Conservation (phyloP, 1,140 invertebrate species). For the Musca domestica region DNA sequence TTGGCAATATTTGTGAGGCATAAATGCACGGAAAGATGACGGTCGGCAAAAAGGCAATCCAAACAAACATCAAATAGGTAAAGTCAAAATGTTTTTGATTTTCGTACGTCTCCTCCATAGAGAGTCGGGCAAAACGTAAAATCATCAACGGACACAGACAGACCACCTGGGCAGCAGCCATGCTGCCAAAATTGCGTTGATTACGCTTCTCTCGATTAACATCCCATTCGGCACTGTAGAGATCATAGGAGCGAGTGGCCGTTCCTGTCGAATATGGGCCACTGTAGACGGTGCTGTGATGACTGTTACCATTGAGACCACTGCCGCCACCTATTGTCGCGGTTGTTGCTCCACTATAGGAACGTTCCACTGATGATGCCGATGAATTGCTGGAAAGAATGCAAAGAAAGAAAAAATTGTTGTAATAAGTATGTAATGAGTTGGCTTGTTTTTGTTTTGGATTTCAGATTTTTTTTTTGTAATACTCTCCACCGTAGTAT, state of each 20-base stretch:
- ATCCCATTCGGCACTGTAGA: conserved; percentile 64
- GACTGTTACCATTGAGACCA: conserved; percentile 23
- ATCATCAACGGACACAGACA: conserved; percentile 69
- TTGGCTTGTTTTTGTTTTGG: no score
- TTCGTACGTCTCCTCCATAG: conserved; percentile 67
- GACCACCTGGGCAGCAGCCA: conserved; percentile 65
- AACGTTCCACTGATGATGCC: conserved; percentile 40
- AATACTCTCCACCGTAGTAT: no score
- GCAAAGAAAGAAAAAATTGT: not conserved
- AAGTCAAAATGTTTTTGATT: conserved; percentile 69
- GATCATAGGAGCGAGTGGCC: conserved; percentile 48
- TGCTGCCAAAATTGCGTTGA: conserved; percentile 66
- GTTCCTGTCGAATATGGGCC: conserved; percentile 24
- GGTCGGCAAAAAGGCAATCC: conserved; percentile 69
- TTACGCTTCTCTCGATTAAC: conserved; percentile 64
- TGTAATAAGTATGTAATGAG: not conserved
- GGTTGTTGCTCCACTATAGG: conserved; percentile 22
- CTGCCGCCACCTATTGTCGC: conserved; percentile 34
- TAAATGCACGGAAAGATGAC: conserved; percentile 66
- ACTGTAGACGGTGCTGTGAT: not conserved
- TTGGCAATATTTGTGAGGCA: conserved; percentile 64
- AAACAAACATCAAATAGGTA: conserved; percentile 67
- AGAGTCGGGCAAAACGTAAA: conserved; percentile 64
- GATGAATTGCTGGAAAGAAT: conserved; percentile 42
- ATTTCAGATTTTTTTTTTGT: no score